Conservation (phyloP, 2,113 vertebrate genomes). For the Notothenia rossii region DNA sequence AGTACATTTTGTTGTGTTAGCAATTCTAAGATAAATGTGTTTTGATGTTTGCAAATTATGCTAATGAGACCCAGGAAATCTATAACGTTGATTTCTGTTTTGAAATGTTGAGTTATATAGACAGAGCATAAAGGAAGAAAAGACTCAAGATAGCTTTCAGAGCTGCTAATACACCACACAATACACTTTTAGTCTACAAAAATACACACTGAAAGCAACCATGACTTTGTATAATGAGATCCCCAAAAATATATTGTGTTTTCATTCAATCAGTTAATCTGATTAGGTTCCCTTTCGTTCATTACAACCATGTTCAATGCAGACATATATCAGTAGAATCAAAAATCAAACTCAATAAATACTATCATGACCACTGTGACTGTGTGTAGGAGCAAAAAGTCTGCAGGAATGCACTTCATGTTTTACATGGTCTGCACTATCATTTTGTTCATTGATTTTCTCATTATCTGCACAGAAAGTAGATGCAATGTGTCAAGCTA, state of each 20-base stretch:
- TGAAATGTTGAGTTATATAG: slow-evolving; percentile 6
- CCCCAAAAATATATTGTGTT: neutral
- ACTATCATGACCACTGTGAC: too few species aligned
- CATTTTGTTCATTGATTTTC: neutral
- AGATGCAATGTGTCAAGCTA: neutral
- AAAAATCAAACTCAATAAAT: neutral
- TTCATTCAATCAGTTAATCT: neutral
- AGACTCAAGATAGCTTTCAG: neutral
- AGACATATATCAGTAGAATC: neutral
- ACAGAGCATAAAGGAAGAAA: neutral
- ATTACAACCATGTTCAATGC: neutral
- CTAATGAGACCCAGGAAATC: neutral
- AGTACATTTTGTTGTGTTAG: neutral
- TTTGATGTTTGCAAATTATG: too few species aligned
- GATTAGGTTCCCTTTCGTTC: neutral
- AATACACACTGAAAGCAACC: neutral
- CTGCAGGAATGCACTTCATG: neutral
- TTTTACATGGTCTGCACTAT: neutral
- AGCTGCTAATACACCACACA: neutral
- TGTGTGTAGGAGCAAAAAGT: neutral
- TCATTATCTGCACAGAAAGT: neutral
- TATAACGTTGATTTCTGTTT: slow-evolving; percentile 5
- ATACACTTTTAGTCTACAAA: neutral
- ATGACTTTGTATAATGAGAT: too few species aligned
- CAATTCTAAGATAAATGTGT: neutral